phyloP scores from a whole-genome alignment of 2,113 vertebrate genomes.

The Hepsetus odoe region DNA sequence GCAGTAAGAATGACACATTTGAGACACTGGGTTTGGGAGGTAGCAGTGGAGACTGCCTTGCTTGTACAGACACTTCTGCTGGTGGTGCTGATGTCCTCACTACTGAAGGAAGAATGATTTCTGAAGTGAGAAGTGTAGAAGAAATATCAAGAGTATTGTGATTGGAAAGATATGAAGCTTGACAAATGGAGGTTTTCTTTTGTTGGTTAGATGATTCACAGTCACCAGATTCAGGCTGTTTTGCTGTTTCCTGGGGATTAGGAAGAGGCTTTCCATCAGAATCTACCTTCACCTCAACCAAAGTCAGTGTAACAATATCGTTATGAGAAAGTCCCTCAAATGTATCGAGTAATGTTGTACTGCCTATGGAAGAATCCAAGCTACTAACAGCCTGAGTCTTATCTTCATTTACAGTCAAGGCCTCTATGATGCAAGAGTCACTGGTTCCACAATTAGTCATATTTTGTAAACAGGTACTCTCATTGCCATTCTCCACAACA shows the following conservation, averaged over 20 bases:
- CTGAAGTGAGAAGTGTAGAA: background rate
- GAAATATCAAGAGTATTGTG: background rate
- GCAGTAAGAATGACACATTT: background rate
- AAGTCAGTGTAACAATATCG: slow-evolving; percentile 76
- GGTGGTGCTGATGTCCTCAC: background rate
- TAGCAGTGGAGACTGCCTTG: background rate
- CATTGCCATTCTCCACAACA: background rate
- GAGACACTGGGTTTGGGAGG: background rate
- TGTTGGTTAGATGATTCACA: background rate
- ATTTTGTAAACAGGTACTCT: slow-evolving; percentile 10
- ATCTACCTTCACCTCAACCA: slow-evolving; percentile 72
- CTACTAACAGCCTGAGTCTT: too few relatives aligned
- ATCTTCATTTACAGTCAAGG: slow-evolving; percentile 47
- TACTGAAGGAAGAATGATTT: slow-evolving; percentile 13
- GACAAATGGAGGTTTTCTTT: background rate
- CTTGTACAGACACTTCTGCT: background rate
- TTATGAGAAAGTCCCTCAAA: slow-evolving; percentile 70
- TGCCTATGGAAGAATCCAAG: slow-evolving; percentile 64
- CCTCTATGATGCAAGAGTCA: slow-evolving; percentile 48
- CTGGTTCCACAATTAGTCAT: slow-evolving; percentile 42
- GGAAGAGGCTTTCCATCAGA: slow-evolving; percentile 47
- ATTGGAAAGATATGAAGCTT: background rate
- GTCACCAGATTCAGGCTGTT: background rate
- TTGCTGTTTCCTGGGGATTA: background rate
- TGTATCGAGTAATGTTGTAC: slow-evolving; percentile 59